Evolutionary conservation across 2,888 invertebrate species (phyloP).

Genomic region (Caenorhabditis sp.): DNA sequence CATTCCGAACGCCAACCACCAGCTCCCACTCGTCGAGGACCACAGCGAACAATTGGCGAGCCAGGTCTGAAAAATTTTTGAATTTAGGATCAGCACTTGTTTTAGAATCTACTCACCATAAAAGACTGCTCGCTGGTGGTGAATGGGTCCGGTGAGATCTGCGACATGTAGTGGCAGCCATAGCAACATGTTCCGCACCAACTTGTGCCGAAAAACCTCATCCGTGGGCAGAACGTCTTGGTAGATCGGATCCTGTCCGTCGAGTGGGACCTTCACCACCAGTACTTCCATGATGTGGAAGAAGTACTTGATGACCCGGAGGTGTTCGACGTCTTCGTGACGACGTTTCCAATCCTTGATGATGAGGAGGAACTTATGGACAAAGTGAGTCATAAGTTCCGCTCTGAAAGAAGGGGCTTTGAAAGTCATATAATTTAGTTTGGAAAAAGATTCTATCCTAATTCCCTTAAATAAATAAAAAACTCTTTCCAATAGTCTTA

Average conservation of each 20-base stretch:
- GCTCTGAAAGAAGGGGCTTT: background rate
- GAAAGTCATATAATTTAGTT: background rate
- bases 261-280: background rate
- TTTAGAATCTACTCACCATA: background rate
- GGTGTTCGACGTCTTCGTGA: background rate
- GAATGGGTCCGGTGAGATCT: background rate
- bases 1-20: background rate
- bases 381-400: background rate
- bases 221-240: no score
- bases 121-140: background rate
- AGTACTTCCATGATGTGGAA: background rate
- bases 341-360: background rate
- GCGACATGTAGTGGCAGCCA: conserved; percentile 30
- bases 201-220: no score
- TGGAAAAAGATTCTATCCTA: no score
- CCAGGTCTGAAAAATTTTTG: background rate
- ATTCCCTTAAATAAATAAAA: no score
- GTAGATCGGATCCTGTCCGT: background rate
- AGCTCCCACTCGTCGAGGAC: background rate
- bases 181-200: background rate
- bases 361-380: background rate
- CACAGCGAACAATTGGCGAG: background rate
- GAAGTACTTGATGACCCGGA: background rate
- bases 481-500: no score
- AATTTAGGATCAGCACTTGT: background rate